These are phyloP conservation scores for Pollenia amentaria DNA, from an alignment of 2,888 invertebrate genomes.

Conservation along the genomic window DNA sequence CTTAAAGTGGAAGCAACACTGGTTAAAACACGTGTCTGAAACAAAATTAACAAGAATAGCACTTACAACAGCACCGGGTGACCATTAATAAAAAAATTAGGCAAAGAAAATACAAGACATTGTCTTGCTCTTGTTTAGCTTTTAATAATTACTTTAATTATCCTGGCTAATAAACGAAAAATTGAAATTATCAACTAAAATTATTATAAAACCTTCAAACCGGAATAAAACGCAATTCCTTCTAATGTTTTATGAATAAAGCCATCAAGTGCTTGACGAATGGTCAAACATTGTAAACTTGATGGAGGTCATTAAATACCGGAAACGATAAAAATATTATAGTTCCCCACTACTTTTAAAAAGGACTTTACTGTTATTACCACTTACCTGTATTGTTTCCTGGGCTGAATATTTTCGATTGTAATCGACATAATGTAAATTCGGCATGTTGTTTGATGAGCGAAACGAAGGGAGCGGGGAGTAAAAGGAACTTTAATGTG, in stretches of 20 bases:
- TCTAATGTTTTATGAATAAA: neutral
- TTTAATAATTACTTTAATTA: slow-evolving; percentile 49
- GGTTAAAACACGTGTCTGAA: slow-evolving; percentile 58
- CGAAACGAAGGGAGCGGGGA: neutral
- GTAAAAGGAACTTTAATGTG: slow-evolving; percentile 1
- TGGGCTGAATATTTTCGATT: slow-evolving; percentile 85
- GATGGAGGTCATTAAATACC: slow-evolving; percentile 7
- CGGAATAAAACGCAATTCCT: neutral
- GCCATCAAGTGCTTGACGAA: slow-evolving; percentile 17
- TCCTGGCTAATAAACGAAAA: slow-evolving; percentile 11
- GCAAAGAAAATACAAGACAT: neutral
- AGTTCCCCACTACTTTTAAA: neutral
- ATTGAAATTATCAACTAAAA: slow-evolving; percentile 42
- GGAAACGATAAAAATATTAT: slow-evolving; percentile 36
- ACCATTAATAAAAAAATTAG: slow-evolving; percentile 22
- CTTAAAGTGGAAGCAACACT: neutral
- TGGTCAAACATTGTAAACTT: slow-evolving; percentile 20
- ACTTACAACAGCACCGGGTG: slow-evolving; percentile 20
- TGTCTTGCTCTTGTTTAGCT: neutral
- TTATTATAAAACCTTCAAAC: slow-evolving; percentile 4
- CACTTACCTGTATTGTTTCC: slow-evolving; percentile 85
- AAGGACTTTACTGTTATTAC: neutral
- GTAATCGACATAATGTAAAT: slow-evolving; percentile 84
- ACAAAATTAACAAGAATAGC: slow-evolving; percentile 38
- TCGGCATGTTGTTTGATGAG: slow-evolving; percentile 79